Conservation (phyloP, 2,888 invertebrate species). For the Fragum fragum region DNA sequence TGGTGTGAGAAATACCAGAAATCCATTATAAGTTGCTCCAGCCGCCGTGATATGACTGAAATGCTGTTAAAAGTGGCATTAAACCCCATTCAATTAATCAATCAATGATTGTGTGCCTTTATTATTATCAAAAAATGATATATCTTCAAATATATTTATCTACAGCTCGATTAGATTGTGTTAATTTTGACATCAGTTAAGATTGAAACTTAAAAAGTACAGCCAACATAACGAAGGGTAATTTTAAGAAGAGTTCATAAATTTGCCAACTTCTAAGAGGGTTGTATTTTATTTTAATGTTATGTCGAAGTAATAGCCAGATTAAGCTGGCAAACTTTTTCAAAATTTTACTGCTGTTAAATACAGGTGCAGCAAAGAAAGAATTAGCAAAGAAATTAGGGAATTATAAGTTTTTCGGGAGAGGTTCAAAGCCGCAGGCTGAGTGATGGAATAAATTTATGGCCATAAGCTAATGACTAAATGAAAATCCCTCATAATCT, state of each 20-base stretch:
- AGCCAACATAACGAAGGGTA: neutral
- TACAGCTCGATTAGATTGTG: no score
- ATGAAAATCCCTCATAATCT: neutral
- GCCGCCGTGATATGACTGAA: no score
- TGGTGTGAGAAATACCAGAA: no score
- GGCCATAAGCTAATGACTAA: neutral
- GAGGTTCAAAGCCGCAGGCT: neutral
- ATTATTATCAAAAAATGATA: no score
- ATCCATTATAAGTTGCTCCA: no score
- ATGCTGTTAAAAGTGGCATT: no score
- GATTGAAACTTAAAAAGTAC: no score
- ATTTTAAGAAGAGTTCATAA: neutral
- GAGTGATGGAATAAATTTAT: neutral
- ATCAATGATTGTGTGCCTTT: no score
- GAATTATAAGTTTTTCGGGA: conserved; percentile 7
- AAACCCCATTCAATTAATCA: no score
- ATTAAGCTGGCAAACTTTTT: conserved; percentile 13
- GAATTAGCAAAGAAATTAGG: conserved; percentile 18
- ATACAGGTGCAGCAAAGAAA: conserved; percentile 15
- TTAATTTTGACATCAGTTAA: no score
- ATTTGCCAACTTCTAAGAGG: conserved; percentile 27
- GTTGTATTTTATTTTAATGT: conserved; percentile 19
- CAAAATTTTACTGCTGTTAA: conserved; percentile 19
- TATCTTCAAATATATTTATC: no score
- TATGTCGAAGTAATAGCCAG: neutral